These are phyloP conservation scores for Melanchra persicariae DNA, from an alignment of 2,888 invertebrate species.

Conservation along the genomic window DNA sequence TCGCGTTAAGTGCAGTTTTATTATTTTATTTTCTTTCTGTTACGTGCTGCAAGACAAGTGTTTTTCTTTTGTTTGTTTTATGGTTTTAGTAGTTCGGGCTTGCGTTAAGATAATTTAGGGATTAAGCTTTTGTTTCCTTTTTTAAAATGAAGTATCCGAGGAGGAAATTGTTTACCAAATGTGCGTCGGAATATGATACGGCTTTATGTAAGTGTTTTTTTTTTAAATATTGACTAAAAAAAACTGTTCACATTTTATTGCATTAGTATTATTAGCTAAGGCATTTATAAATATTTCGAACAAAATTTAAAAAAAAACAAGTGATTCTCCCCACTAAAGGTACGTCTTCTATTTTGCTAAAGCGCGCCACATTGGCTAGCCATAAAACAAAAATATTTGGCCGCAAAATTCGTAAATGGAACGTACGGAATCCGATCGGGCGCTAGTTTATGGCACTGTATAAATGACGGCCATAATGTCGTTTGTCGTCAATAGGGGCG, in stretches of 20 bases:
- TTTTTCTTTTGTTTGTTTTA: slow-evolving; percentile 34
- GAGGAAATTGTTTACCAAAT: slow-evolving; percentile 77
- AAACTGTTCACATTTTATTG: too few species aligned
- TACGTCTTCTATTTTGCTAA: slow-evolving; percentile 8
- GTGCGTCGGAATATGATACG: slow-evolving; percentile 75
- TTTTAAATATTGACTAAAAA: too few species aligned
- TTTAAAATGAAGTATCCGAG: slow-evolving; percentile 86
- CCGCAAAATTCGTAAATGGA: slow-evolving; percentile 70
- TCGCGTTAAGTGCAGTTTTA: slow-evolving; percentile 84
- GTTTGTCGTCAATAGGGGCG: slow-evolving; percentile 64
- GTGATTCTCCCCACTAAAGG: not conserved
- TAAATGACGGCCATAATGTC: slow-evolving; percentile 77
- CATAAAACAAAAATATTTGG: slow-evolving; percentile 71
- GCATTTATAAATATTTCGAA: not conserved
- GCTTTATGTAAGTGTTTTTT: slow-evolving; percentile 78
- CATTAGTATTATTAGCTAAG: too few species aligned
- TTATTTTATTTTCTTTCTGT: slow-evolving; percentile 59
- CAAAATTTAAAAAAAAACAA: not conserved
- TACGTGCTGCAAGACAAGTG: slow-evolving; percentile 7
- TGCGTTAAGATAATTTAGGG: not conserved
- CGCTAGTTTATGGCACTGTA: slow-evolving; percentile 62
- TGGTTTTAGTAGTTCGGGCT: slow-evolving; percentile 36
- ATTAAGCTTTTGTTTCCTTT: slow-evolving; percentile 26
- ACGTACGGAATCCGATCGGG: slow-evolving; percentile 69
- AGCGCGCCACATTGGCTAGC: slow-evolving; percentile 37